Evolutionary conservation across 2,888 invertebrate species (phyloP).

Genomic region (Lasioglossum lativentre): DNA sequence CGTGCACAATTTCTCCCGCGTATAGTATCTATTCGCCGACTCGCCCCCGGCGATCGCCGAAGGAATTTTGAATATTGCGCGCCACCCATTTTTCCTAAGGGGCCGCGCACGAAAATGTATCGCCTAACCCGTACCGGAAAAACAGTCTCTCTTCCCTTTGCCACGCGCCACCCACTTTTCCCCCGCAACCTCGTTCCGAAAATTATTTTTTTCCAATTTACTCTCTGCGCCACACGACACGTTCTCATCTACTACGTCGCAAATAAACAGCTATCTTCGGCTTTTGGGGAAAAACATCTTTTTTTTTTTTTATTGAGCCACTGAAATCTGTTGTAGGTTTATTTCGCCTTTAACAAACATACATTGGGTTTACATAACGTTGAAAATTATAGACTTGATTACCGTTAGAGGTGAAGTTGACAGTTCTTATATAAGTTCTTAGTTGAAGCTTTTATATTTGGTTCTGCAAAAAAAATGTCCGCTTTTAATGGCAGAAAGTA

Average conservation of each 20-base stretch:
- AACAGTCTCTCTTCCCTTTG: conserved; percentile 17
- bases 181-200: not conserved
- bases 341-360: too few relatives aligned
- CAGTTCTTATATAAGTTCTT: too few relatives aligned
- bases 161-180: not conserved
- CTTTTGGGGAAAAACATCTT: not conserved
- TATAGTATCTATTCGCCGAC: conserved; percentile 32
- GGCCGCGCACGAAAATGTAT: not conserved
- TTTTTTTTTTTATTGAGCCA: too few relatives aligned
- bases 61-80: conserved; percentile 64
- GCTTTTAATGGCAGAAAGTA: too few relatives aligned
- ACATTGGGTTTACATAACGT: too few relatives aligned
- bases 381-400: too few relatives aligned
- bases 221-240: not conserved
- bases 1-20: conserved; percentile 19
- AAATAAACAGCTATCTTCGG: not conserved
- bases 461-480: too few relatives aligned
- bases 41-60: conserved; percentile 45
- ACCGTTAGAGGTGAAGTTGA: too few relatives aligned
- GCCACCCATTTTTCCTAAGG: conserved; percentile 29
- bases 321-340: too few relatives aligned
- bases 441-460: too few relatives aligned
- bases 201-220: not conserved
- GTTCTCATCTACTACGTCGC: not conserved
- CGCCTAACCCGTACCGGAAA: not conserved